These are phyloP conservation scores for Penaeus chinensis DNA, from an alignment of 1,140 invertebrate genomes.

Conservation along the genomic window DNA sequence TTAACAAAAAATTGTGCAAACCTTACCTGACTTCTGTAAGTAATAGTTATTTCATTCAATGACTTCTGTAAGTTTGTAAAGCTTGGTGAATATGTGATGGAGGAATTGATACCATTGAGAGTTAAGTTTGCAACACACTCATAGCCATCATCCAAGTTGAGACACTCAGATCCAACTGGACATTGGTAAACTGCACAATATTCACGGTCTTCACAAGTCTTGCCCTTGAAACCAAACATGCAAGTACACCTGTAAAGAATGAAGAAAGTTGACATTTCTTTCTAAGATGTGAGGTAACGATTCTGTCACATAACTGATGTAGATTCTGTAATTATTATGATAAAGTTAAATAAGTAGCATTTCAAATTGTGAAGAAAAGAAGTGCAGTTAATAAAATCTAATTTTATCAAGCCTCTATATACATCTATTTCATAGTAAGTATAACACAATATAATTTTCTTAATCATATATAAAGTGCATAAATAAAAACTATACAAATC, in stretches of 20 bases:
- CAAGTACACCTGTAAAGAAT: slow-evolving; percentile 78
- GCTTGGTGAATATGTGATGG: slow-evolving; percentile 63
- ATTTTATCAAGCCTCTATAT: no score
- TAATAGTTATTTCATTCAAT: slow-evolving; percentile 43
- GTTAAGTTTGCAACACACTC: slow-evolving; percentile 92
- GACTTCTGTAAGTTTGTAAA: slow-evolving; percentile 42
- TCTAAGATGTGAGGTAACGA: no score
- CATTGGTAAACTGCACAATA: slow-evolving; percentile 88
- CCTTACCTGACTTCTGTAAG: slow-evolving; percentile 55
- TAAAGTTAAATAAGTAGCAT: no score
- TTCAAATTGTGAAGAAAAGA: no score
- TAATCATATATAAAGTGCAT: no score
- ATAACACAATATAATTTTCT: no score
- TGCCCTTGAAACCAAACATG: slow-evolving; percentile 89
- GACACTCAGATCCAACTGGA: slow-evolving; percentile 82
- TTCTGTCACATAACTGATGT: no score
- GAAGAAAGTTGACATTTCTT: not conserved
- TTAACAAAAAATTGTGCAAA: not conserved
- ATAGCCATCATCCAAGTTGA: slow-evolving; percentile 89
- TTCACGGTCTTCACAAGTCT: slow-evolving; percentile 90
- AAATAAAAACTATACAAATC: no score
- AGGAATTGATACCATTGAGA: slow-evolving; percentile 76
- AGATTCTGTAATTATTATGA: no score
- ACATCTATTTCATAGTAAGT: no score
- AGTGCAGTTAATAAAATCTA: no score